Conservation (phyloP, 2,113 vertebrate species). For the Arvicanthis niloticus region DNA sequence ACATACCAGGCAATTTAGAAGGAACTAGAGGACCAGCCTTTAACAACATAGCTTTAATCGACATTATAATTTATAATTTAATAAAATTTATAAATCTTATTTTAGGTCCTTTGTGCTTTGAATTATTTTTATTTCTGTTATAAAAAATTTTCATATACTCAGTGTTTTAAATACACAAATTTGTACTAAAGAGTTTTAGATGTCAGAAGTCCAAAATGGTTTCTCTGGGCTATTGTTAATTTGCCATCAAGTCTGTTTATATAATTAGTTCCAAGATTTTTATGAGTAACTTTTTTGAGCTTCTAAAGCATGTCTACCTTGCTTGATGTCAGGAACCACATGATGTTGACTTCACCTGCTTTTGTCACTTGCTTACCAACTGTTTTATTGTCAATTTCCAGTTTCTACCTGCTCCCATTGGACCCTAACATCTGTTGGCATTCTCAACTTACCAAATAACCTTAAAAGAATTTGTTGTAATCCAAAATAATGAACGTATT, state of each 20-base stretch:
- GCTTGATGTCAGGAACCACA: background rate
- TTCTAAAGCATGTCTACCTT: background rate
- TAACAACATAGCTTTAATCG: background rate
- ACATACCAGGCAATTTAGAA: background rate
- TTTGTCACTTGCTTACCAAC: background rate
- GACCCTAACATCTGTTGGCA: background rate
- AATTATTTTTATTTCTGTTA: background rate
- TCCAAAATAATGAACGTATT: background rate
- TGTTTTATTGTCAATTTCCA: background rate
- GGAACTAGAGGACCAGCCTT: background rate
- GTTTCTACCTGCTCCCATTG: background rate
- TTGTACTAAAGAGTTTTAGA: background rate
- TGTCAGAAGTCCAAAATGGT: background rate
- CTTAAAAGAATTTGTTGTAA: background rate
- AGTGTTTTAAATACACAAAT: background rate
- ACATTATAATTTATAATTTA: background rate
- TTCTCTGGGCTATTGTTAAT: background rate
- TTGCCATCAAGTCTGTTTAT: background rate
- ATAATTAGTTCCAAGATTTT: background rate
- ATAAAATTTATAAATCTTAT: background rate
- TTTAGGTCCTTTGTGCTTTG: background rate
- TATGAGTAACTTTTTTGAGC: background rate
- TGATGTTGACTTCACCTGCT: background rate
- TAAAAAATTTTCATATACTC: background rate
- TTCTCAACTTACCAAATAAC: background rate